Base-by-base conservation (phyloP, 2,113 vertebrate species). In the Spheniscus mendiculus region DNA sequence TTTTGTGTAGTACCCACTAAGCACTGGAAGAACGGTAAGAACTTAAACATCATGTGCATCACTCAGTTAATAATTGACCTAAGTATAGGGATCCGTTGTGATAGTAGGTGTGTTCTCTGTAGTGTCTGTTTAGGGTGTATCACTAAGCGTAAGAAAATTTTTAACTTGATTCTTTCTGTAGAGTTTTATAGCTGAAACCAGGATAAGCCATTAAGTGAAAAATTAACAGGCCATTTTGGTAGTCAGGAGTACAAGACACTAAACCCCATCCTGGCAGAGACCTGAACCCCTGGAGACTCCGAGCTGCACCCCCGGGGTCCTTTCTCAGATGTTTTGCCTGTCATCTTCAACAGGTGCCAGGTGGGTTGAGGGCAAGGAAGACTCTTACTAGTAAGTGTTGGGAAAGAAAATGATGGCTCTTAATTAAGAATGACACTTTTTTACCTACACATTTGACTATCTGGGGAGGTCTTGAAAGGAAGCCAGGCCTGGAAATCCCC, bases 221-320 rank as follows among this genome's bases (percentile, higher is more conserved):
- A 55, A 63, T 23, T 76, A 85, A 47, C 92, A 67, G 22, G 21
- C 20, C 23, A 44, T 72, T 83, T 85, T 47, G 26, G 62, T 40
- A 86, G 44, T 16, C 0, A 1, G 45, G 45, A 56, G 10, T 44
- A 42, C 21, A 55, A 71, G 40, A 76, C 16, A 69, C 26, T 61
- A 55, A 83, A 21, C 8, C 16, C 34, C 21, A 53, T 42, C 15
- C 15, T 5, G 6, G 30, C 23, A 77, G 34, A 62, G 16, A 1
- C 0, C 8, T 56, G 87, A 56, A 44, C 19, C 11, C 23, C 34
- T 19, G 0, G 2, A 47, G 11, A 7, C 32, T 63, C 25, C 0
- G 1, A 73, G 11, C n/a, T 5, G 7, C 25, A 34, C 3, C 23
- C 20, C 3, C 0, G 0, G 34, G 13, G 12, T 32, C 26, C 19